Conservation (phyloP, 2,113 vertebrate genomes). For the Tapirus terrestris region DNA sequence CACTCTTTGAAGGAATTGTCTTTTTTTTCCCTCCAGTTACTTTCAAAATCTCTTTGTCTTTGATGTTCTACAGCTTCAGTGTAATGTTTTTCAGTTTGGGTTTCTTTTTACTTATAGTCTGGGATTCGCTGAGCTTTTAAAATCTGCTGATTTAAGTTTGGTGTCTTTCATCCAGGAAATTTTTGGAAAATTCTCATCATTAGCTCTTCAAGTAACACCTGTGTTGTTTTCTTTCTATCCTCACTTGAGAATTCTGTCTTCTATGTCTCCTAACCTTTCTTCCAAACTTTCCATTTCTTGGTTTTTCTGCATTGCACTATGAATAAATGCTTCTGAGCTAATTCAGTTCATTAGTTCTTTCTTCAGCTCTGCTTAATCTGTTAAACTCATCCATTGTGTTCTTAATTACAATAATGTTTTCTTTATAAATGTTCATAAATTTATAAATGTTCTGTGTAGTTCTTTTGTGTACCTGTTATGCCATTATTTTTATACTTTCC, state of each 20-base stretch:
- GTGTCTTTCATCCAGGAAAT: background rate
- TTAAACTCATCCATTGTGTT: background rate
- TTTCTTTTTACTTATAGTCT: background rate
- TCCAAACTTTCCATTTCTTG: background rate
- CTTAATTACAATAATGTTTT: slow-evolving; percentile 4
- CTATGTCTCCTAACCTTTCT: background rate
- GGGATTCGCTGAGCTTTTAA: background rate
- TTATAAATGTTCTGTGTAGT: background rate
- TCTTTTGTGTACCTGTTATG: background rate
- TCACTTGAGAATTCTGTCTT: background rate
- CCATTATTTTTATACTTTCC: background rate
- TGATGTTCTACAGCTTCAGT: background rate
- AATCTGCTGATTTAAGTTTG: background rate
- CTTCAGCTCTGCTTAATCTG: background rate
- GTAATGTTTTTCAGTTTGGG: background rate
- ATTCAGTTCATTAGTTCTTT: background rate
- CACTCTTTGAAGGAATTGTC: background rate
- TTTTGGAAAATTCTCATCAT: background rate
- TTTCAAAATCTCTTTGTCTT: background rate
- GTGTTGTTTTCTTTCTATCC: background rate
- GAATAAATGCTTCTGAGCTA: background rate
- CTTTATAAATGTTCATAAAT: background rate
- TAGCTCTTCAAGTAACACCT: background rate
- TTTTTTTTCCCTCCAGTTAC: background rate
- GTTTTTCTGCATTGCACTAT: background rate